Evolutionary conservation across 2,888 invertebrate species (phyloP), one percentile per base, ranked within the genome.

Genomic region (Strigamia maritima): DNA sequence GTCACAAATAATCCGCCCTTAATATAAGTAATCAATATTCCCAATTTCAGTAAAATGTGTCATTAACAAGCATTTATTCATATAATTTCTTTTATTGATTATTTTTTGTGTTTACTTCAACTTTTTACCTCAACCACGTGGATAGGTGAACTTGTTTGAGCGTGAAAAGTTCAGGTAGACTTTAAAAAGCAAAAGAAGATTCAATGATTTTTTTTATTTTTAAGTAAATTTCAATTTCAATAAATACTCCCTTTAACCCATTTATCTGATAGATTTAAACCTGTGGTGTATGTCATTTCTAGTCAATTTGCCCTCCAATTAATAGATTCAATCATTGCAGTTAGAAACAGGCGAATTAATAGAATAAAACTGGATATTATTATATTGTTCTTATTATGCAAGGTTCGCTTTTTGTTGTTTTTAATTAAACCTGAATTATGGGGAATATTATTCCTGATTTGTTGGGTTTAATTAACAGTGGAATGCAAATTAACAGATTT

Each of bases 1-100:
- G 60, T 65, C 60, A n/a, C 60, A 65, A 65, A 65, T 65, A 65
- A 65, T 65, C 60, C 60, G 60, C 60, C 60, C 60, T 65, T 65
- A 65, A 19, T 65, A 22, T 12, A 24, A 65, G 24, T 65, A 19
- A 65, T 19, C 24, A 65, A 65, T 19, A 65, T 24, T 24, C 19
- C 60, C 60, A 65, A 24, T 65, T 22, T 65, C 60, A 65, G 24
- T 65, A 65, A 44, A 65, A 22, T 65, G 24, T 65, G 19, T 35
- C 35, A 35, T 35, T 35, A 35, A 10, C 10, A 35, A 35, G 35
- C 8, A 35, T 35, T 35, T 35, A 10, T 35, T 35, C 35, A 35
- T 24, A 65, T 7, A 65, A 4, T 65, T 65, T 60, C 8, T 19
- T 60, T 65, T 60, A 22, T 65, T 65, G 14, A 12, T 44, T 16